Conservation (phyloP, 2,888 invertebrate genomes). For the Lymantria monacha region DNA sequence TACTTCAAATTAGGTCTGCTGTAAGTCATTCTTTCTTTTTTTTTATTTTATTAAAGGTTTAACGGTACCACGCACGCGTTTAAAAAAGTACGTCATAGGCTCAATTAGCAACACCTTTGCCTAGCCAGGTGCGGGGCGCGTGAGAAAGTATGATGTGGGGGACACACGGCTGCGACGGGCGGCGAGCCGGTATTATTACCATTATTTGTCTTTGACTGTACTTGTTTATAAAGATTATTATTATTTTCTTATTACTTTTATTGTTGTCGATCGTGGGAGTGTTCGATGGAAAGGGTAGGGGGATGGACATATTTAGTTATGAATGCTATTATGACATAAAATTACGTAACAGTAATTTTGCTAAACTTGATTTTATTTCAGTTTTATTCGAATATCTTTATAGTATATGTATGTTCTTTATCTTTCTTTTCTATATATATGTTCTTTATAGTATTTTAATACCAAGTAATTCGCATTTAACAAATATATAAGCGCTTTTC, state of each 20-base stretch:
- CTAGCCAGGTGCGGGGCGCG: constrained; percentile 27
- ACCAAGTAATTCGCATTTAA: too few relatives aligned
- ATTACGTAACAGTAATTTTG: too few relatives aligned
- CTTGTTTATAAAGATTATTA: constrained; percentile 6
- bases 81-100: constrained; percentile 25
- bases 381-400: too few relatives aligned
- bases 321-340: too few relatives aligned
- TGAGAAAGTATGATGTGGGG: constrained; percentile 25
- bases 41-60: background rate
- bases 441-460: too few relatives aligned
- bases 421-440: too few relatives aligned
- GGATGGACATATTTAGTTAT: background rate
- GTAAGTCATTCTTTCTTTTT: too few relatives aligned
- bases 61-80: constrained; percentile 21
- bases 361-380: too few relatives aligned
- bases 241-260: constrained; percentile 3
- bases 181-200: constrained; percentile 26
- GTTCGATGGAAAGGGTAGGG: background rate
- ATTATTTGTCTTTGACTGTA: constrained; percentile 7
- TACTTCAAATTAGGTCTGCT: too few relatives aligned
- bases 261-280: constrained; percentile 11
- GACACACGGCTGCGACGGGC: constrained; percentile 35
- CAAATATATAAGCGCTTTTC: too few relatives aligned
- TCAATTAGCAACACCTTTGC: constrained; percentile 30
- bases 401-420: too few relatives aligned